Conservation (phyloP, 2,113 vertebrate genomes). For the Ursus arctos region DNA sequence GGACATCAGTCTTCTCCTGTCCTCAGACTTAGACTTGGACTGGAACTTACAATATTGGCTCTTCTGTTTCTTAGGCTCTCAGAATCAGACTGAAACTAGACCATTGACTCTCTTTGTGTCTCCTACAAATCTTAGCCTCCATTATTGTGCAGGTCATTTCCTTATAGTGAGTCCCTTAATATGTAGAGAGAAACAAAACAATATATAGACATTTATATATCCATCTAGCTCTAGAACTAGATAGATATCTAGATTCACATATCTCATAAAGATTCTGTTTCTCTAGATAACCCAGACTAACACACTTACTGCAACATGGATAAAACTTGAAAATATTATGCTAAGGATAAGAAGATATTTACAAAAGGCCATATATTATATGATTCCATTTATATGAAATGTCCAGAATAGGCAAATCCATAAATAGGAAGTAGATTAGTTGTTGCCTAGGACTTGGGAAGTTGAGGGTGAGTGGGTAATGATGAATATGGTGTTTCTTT, state of each 20-base stretch:
- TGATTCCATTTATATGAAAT: background rate
- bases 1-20: background rate
- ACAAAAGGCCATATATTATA: background rate
- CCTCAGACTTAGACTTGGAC: background rate
- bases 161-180: background rate
- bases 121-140: background rate
- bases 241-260: background rate
- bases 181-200: background rate
- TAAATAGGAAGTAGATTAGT: background rate
- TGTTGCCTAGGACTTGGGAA: background rate
- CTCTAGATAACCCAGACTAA: background rate
- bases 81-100: background rate
- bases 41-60: background rate
- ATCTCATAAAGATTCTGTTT: background rate
- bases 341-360: background rate
- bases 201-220: background rate
- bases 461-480: background rate
- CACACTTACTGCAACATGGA: background rate
- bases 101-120: background rate
- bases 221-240: background rate
- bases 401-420: background rate
- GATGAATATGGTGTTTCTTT: background rate
- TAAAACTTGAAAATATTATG: background rate
- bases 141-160: background rate
- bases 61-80: background rate